These are phyloP conservation scores for Drosophila robusta DNA, from an alignment of 2,888 invertebrate species.

Conservation along the genomic window DNA sequence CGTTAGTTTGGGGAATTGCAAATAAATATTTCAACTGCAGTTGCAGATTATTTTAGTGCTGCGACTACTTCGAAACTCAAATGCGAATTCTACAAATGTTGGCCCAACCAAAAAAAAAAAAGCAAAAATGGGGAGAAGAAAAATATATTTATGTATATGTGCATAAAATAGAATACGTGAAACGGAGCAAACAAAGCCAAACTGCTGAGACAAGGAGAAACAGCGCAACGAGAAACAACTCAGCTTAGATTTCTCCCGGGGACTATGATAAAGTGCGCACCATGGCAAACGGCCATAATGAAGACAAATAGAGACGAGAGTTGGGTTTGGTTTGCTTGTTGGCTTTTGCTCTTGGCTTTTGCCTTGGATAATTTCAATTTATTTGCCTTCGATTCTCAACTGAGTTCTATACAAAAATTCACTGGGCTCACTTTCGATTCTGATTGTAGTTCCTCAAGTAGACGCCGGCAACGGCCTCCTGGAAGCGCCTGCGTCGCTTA, in stretches of 20 bases:
- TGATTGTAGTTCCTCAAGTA: constrained; percentile 68
- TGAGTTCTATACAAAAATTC: constrained; percentile 13
- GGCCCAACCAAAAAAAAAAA: constrained; percentile 28
- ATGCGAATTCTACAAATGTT: constrained; percentile 39
- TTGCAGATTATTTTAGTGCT: constrained; percentile 76
- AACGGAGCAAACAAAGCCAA: constrained; percentile 42
- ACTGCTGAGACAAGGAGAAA: constrained; percentile 55
- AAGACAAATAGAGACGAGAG: constrained; percentile 62
- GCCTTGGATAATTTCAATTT: constrained; percentile 68
- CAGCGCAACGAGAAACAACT: constrained; percentile 39
- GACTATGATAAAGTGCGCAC: constrained; percentile 65
- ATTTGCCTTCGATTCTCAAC: constrained; percentile 52
- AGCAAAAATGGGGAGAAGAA: background rate
- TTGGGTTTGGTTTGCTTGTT: constrained; percentile 29
- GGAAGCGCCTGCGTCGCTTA: constrained; percentile 58
- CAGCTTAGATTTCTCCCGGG: constrained; percentile 73
- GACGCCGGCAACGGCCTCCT: constrained; percentile 68
- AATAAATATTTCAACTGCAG: constrained; percentile 82
- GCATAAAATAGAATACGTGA: constrained; percentile 19
- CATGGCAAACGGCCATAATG: constrained; percentile 57
- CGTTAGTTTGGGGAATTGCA: constrained; percentile 80
- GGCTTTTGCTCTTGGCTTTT: constrained; percentile 44
- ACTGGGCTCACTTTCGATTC: constrained; percentile 57
- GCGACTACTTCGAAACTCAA: constrained; percentile 47
- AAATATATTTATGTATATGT: constrained; percentile 7